phyloP scores from a whole-genome alignment of 2,888 invertebrate species.

The Graphium colonna region DNA sequence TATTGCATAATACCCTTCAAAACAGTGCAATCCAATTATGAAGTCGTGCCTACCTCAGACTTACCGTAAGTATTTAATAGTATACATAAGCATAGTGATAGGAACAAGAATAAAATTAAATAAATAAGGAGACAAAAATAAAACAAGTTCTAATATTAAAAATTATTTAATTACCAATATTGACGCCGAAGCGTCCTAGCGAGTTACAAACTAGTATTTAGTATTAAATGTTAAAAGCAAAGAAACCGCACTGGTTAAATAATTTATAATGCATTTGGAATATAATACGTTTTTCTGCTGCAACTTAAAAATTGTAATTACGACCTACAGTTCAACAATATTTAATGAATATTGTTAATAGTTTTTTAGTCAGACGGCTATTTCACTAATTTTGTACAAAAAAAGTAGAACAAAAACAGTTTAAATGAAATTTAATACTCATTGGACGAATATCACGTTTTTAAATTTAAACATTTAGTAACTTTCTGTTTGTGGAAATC shows the following conservation, averaged over 20 bases:
- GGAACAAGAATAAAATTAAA: too few relatives aligned
- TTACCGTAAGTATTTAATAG: too few relatives aligned
- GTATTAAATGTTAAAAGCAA: conserved; percentile 60
- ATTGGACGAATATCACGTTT: background rate
- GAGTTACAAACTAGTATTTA: conserved; percentile 43
- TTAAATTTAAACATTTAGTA: background rate
- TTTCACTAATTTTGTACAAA: too few relatives aligned
- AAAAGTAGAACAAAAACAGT: background rate
- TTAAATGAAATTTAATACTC: background rate
- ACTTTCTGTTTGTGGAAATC: too few relatives aligned
- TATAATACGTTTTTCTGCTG: conserved; percentile 11
- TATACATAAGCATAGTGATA: too few relatives aligned
- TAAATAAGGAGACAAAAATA: too few relatives aligned
- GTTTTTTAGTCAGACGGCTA: too few relatives aligned
- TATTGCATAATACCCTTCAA: too few relatives aligned
- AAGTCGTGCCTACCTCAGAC: too few relatives aligned
- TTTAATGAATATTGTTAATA: background rate
- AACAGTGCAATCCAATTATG: too few relatives aligned
- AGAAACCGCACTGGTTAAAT: conserved; percentile 41
- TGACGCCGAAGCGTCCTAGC: conserved; percentile 49
- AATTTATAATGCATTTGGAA: conserved; percentile 34
- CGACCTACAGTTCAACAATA: background rate
- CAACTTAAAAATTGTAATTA: conserved; percentile 1
- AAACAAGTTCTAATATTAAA: conserved; percentile 55
- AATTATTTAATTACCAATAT: conserved; percentile 45